These are phyloP conservation scores for Halcyon chelicuti DNA, from an alignment of 2,797 vertebrate species.

Conservation along the genomic window DNA sequence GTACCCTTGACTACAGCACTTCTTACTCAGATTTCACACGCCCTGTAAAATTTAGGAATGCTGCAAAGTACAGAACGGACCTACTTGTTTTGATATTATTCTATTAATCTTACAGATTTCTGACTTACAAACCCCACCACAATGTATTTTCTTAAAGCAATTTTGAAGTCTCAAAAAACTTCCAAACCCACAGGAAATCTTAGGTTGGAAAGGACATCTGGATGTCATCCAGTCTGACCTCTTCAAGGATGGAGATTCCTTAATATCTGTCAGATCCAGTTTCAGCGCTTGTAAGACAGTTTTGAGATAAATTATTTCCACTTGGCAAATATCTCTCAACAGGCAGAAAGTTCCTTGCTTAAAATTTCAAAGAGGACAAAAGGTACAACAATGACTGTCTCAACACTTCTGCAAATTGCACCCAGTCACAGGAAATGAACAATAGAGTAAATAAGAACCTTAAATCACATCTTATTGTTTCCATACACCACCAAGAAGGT, in stretches of 20 bases:
- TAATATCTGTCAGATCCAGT: background rate
- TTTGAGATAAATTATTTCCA: background rate
- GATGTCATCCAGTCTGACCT: background rate
- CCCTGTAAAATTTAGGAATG: background rate
- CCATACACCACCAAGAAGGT: background rate
- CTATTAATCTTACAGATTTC: background rate
- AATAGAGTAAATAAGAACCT: background rate
- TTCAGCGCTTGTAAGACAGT: background rate
- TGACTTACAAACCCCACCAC: too few species aligned
- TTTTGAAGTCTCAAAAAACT: background rate
- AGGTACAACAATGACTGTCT: background rate
- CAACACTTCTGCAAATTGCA: background rate
- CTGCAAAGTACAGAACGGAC: background rate
- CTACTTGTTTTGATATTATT: background rate
- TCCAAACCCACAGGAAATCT: background rate
- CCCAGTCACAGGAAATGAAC: background rate
- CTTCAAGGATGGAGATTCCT: background rate
- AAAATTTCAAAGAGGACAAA: background rate
- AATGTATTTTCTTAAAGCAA: background rate
- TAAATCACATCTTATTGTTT: background rate
- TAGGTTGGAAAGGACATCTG: background rate
- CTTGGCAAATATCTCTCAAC: background rate
- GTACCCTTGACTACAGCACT: background rate
- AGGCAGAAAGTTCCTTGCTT: background rate
- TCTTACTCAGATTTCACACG: rapidly evolving